Percentiles rank a stretch among this genome's conserved stretches.
Conservation (phyloP, 2,888 invertebrate species). For the Silvanus unidentatus region DNA sequence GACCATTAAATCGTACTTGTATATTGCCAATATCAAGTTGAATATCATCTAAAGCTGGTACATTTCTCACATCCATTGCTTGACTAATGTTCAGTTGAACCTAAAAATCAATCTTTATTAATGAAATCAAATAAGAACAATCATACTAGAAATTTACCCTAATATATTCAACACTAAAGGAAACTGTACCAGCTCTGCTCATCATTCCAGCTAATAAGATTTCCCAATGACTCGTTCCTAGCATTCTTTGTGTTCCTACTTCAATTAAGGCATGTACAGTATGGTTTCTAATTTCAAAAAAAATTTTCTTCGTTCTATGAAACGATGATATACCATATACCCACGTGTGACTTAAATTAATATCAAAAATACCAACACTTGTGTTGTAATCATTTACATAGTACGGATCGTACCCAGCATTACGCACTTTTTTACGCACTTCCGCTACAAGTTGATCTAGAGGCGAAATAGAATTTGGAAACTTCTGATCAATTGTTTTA, state of each 20-base stretch:
- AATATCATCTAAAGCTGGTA: constrained; percentile 64
- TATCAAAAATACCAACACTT: constrained; percentile 62
- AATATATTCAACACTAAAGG: constrained; percentile 75
- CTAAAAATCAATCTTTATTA: constrained; percentile 24
- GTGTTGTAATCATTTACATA: constrained; percentile 67
- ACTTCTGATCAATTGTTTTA: constrained; percentile 62
- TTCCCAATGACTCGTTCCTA: constrained; percentile 76
- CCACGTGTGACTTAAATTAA: constrained; percentile 70
- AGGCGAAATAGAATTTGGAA: constrained; percentile 81
- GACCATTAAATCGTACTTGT: constrained; percentile 75
- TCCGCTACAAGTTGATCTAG: constrained; percentile 77
- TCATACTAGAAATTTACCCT: constrained; percentile 43
- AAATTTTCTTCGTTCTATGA: constrained; percentile 74
- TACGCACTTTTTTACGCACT: constrained; percentile 60
- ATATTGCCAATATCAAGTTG: constrained; percentile 69
- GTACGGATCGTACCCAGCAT: constrained; percentile 69
- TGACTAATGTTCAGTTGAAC: constrained; percentile 64
- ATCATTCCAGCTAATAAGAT: constrained; percentile 62
- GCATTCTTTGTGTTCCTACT: constrained; percentile 72
- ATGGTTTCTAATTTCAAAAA: constrained; percentile 65
- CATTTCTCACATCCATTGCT: constrained; percentile 69
- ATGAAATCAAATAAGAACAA: not conserved
- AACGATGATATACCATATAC: constrained; percentile 74
- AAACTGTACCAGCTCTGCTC: constrained; percentile 64
- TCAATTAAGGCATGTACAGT: constrained; percentile 62